Base-by-base conservation (phyloP, 2,797 vertebrate species). In the Tragopan temminckii region DNA sequence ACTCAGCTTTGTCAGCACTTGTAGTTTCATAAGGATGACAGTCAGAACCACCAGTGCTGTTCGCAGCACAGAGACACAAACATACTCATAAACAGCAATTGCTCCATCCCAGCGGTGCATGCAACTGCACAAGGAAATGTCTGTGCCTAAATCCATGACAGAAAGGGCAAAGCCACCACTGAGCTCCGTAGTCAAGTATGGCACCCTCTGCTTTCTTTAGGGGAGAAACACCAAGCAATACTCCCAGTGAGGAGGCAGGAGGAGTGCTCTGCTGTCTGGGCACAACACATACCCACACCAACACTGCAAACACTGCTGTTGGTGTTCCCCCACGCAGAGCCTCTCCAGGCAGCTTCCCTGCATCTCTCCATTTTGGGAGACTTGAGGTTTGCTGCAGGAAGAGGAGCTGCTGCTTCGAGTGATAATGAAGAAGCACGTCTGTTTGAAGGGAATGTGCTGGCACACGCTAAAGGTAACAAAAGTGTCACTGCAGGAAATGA, bases 51-150 rank as follows among this genome's bases (percentile, higher is more conserved):
- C 69, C 4, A 8, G 55, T 20, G 87, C 4, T 57, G 11, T 3
- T 46, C 45, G 45, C 46, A 48, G 46, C 46, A 48, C 46, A 23
- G 46, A 48, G 66, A 52, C 66, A 69, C 11, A 2, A 2, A 6
- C 0, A 5, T 1, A 5, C 33, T 20, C 29, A 7, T 5, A 11
- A 5, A 24, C 48, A 46, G 80, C 0, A 0, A 42, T 3, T 75
- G 77, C 46, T 19, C 3, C 62, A 61, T 1, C 50, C 68, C 67
- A 2, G 78, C 58, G 11, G 1, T 4, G 3, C 48, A 25, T 11
- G 0, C 8, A 43, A 11, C 23, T 43, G 27, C 88, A 59, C 55
- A 15, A 48, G 24, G 43, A 52, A 46, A 8, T 15, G 35, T 31
- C 74, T 50, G 45, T 62, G 76, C 61, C 55, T 67, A 68, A 46